Evolutionary conservation across 2,888 invertebrate species (phyloP), one percentile per base, ranked within the genome.

Genomic region (Microctonus aethiopoides): DNA sequence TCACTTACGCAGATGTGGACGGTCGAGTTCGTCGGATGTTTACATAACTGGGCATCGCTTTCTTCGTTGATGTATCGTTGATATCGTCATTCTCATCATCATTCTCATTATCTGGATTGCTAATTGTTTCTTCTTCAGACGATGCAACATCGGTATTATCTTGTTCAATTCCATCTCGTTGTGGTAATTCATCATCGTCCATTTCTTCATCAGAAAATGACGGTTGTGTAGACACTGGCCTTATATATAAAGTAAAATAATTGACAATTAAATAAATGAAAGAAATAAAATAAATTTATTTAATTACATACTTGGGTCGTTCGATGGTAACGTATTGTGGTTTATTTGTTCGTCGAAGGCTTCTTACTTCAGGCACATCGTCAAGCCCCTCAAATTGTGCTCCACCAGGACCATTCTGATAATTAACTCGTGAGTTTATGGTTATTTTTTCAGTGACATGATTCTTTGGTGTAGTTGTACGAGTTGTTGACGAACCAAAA

Each of bases 291-390:
- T 56, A 29, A 46, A 36, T 57, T 41, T 41, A 20, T 13, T 7
- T 16, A 16, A 59, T 62, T 10, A 68, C 72, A 13, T 91, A 92
- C 77, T 90, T 89, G 0, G 91, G 89, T 72, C 94, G 88, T 59
- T 92, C 87, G 32, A 94, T 93, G 66, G 92, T 94, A 0, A 93
- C 92, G 78, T 94, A 94, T 74, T 93, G 91, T 0, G 90, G 91
- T 72, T 89, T 88, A 39, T 89, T 89, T 7, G 78, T 76, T 68
- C 89, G 88, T 51, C 88, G 76, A 24, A 86, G 77, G 75, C 74
- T 83, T 66, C 82, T 83, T 4, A 85, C 85, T 77, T 87, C 87
- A 0, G 86, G 83, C n/a, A 86, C 68, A 24, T 83, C 65, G 81
- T 80, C 75, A 78, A 81, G 77, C 78, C 89, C 87, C 67, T 86